phyloP scores from a whole-genome alignment of 2,113 vertebrate species.

The Pyxicephalus adspersus region DNA sequence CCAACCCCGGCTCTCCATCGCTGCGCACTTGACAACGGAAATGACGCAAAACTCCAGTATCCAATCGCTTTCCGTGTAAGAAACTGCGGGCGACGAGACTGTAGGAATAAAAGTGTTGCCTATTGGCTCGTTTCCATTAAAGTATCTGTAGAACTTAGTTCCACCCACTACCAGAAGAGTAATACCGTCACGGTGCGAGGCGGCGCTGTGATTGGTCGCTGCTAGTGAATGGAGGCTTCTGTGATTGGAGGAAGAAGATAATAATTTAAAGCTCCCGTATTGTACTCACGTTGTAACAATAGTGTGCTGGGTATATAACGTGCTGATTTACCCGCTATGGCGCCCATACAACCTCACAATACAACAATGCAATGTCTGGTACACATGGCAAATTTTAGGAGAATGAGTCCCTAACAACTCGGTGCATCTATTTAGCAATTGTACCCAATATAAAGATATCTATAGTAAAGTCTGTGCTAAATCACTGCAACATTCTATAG shows the following conservation, averaged over 20 bases:
- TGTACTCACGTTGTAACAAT: not conserved
- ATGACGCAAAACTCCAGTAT: constrained; percentile 9
- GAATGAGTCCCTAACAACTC: too few relatives aligned
- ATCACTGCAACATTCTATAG: too few relatives aligned
- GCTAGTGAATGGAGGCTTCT: constrained; percentile 29
- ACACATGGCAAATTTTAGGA: too few relatives aligned
- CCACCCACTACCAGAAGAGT: not conserved
- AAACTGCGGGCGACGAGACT: accelerated
- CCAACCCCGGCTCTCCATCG: constrained; percentile 46
- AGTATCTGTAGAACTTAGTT: not conserved
- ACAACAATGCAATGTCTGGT: too few relatives aligned
- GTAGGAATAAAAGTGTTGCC: not conserved
- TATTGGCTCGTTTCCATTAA: not conserved
- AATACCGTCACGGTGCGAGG: not conserved
- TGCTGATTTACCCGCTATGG: too few relatives aligned
- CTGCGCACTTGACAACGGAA: constrained; percentile 56
- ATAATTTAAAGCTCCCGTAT: constrained; percentile 20
- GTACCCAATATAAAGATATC: too few relatives aligned
- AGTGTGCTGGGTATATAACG: not conserved
- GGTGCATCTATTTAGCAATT: too few relatives aligned
- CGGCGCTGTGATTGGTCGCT: constrained; percentile 10
- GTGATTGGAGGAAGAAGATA: constrained; percentile 33
- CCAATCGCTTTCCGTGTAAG: not conserved
- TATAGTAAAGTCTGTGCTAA: too few relatives aligned
- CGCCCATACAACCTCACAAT: too few relatives aligned